These are phyloP conservation scores for Dromiciops gliroides DNA, from an alignment of 2,113 vertebrate genomes.

Conservation along the genomic window DNA sequence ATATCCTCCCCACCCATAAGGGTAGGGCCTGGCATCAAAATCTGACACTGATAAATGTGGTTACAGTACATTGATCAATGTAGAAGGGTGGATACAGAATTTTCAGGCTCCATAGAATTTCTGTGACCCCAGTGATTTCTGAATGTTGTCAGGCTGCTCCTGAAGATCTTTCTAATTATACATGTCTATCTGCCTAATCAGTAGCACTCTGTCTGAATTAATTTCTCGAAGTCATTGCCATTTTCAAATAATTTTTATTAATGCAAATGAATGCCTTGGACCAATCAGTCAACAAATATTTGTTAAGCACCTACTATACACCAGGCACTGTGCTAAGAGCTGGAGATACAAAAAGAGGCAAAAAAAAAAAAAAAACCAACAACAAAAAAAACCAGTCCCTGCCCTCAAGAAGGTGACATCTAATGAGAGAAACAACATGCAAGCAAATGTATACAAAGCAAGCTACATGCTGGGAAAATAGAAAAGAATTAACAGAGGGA, in stretches of 20 bases:
- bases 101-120: background rate
- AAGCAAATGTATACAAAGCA: background rate
- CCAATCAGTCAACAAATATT: background rate
- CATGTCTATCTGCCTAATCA: background rate
- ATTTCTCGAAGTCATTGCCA: background rate
- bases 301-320: background rate
- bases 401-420: background rate
- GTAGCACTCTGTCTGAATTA: background rate
- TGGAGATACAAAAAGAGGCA: background rate
- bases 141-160: background rate
- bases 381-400: background rate
- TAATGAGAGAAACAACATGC: background rate
- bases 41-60: background rate
- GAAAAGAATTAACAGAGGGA: background rate
- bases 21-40: background rate
- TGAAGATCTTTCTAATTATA: background rate
- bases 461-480: background rate
- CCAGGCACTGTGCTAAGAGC: too few species aligned
- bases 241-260: background rate
- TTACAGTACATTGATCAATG: background rate
- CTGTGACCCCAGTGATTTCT: background rate
- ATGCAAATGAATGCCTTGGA: background rate
- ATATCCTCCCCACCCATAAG: background rate
- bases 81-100: background rate
- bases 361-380: background rate